A percentile compares a stretch with the other conserved stretches of the same genome.
These are phyloP conservation scores for Euplexia lucipara DNA, from an alignment of 2,888 invertebrate species.

Conservation along the genomic window DNA sequence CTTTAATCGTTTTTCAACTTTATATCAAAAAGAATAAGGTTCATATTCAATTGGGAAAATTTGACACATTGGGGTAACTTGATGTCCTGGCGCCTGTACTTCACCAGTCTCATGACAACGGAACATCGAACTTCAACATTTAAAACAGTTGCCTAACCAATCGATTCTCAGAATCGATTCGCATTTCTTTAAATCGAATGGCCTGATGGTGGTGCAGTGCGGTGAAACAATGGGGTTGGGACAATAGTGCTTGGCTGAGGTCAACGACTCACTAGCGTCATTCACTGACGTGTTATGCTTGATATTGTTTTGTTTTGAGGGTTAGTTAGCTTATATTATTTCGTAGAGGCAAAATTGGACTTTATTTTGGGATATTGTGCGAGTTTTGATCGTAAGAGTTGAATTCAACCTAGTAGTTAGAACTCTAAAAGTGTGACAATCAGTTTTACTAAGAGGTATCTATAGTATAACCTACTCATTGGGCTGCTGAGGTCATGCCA, in stretches of 20 bases:
- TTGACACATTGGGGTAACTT: too few species aligned
- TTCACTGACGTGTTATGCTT: constrained; percentile 26
- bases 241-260: constrained; percentile 50
- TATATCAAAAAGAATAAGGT: too few species aligned
- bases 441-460: too few species aligned
- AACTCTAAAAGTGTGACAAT: too few species aligned
- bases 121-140: constrained; percentile 14
- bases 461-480: too few species aligned
- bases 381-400: neutral
- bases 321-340: constrained; percentile 24
- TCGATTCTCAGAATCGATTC: constrained; percentile 42
- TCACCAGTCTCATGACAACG: neutral
- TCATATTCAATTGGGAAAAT: too few species aligned
- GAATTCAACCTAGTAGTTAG: too few species aligned
- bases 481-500: too few species aligned
- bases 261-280: constrained; percentile 39
- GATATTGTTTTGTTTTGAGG: constrained; percentile 17
- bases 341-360: constrained; percentile 11
- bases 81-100: too few species aligned
- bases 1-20: too few species aligned
- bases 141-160: constrained; percentile 41
- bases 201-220: constrained; percentile 51
- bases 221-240: constrained; percentile 56
- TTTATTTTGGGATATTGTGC: neutral
- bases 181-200: constrained; percentile 48